phyloP scores from a whole-genome alignment of 2,888 invertebrate genomes.

The Corythucha ciliata region DNA sequence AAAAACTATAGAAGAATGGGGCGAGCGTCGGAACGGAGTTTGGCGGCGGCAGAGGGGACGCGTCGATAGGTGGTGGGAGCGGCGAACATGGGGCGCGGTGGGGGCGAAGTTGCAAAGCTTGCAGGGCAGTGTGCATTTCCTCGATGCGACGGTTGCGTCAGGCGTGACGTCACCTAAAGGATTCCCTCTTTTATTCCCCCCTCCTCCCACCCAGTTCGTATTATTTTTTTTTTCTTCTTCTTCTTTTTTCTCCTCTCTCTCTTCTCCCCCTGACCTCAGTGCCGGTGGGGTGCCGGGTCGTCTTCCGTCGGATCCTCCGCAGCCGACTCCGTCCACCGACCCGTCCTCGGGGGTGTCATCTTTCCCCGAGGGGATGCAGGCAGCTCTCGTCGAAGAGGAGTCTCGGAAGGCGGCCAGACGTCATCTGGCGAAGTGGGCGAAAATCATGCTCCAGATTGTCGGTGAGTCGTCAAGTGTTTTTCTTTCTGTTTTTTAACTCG shows the following conservation, averaged over 20 bases:
- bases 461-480: slow-evolving; percentile 23
- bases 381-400: slow-evolving; percentile 22
- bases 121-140: slow-evolving; percentile 29
- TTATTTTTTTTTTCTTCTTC: neutral
- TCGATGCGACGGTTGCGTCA: slow-evolving; percentile 27
- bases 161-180: slow-evolving; percentile 27
- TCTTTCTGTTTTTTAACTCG: neutral
- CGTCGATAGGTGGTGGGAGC: slow-evolving; percentile 3
- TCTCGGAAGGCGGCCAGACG: slow-evolving; percentile 22
- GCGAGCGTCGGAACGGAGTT: too few species aligned
- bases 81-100: slow-evolving; percentile 4
- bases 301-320: slow-evolving; percentile 3
- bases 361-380: slow-evolving; percentile 13
- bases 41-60: too few species aligned
- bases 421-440: slow-evolving; percentile 29
- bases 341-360: neutral
- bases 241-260: neutral
- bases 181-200: too few species aligned
- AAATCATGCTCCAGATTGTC: slow-evolving; percentile 30
- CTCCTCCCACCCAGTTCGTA: neutral
- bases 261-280: neutral
- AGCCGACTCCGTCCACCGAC: neutral
- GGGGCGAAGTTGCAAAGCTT: slow-evolving; percentile 23
- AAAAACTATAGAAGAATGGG: too few species aligned
- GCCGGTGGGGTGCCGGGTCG: neutral